A percentile compares a stretch with the other conserved stretches of the same genome.
These are phyloP conservation scores for Melanotaenia trifasciata DNA, from an alignment of 2,797 vertebrate species.

Conservation along the genomic window DNA sequence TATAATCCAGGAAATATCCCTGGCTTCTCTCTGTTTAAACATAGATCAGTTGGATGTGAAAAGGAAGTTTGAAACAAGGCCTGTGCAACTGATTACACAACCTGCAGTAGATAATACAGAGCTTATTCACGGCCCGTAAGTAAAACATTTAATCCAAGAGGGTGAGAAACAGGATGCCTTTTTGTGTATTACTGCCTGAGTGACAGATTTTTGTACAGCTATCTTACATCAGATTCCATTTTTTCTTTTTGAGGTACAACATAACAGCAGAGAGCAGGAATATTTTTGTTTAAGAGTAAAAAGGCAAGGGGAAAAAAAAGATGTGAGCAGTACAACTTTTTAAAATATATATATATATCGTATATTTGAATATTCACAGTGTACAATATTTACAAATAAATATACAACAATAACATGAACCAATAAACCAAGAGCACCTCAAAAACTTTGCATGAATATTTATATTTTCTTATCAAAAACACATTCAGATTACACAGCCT, in stretches of 20 bases:
- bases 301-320: conserved; percentile 29
- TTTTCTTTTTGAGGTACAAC: neutral
- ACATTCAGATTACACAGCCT: conserved; percentile 36
- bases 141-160: neutral
- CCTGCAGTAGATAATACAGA: neutral
- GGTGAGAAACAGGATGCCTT: neutral
- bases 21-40: neutral
- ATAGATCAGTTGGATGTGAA: neutral
- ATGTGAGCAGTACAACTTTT: conserved; percentile 41
- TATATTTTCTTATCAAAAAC: conserved; percentile 70
- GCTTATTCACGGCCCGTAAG: neutral
- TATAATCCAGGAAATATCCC: neutral
- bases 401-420: conserved; percentile 54
- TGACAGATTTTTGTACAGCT: neutral
- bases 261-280: neutral
- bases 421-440: conserved; percentile 66
- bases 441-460: conserved; percentile 52
- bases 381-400: conserved; percentile 78
- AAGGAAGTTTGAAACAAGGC: neutral
- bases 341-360: conserved; percentile 32
- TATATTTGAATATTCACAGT: conserved; percentile 72
- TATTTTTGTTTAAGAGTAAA: conserved; percentile 44
- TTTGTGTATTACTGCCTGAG: neutral
- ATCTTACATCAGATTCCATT: neutral
- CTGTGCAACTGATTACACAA: neutral